Base-by-base conservation (phyloP, 2,888 invertebrate genomes). In the Tubulanus polymorphus region DNA sequence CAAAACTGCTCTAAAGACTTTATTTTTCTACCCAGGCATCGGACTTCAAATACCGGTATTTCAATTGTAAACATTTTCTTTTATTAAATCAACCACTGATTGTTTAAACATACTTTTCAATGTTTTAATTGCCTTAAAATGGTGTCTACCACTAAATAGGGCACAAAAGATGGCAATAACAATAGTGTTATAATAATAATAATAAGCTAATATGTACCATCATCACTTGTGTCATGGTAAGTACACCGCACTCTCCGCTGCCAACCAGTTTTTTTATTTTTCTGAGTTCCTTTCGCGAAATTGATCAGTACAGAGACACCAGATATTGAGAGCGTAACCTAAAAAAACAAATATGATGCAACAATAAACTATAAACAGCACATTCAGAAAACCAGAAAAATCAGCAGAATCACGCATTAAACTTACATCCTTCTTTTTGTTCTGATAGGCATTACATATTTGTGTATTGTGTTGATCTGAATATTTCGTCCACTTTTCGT, bases 231-330 rank as follows among this genome's bases (percentile, higher is more conserved):
- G 20, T 68, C 68, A 37, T 64, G 57, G 6, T 68, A 47, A 20
- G 65, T 63, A 41, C 65, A 56, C 50, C 72, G 57, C 5, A 74
- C 56, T 28, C 68, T 56, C 51, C 72, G 64, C 57, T 73, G 69
- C 69, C 68, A 75, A 3, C 74, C 73, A 1, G 74, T 73, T 53
- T 67, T 68, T 55, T 69, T 74, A 56, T 73, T 75, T 55, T 74
- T 75, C 64, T 75, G 74, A 8, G 69, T 64, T 64, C 67, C 69
- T 50, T 65, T 66, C 12, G 68, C 68, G 56, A 75, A 64, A 26
- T 61, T 59, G 3, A 75, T 63, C 26, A 62, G 46, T 58, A 75
- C 59, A 28, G 63, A 64, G 1, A 62, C 62, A 5, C 62, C 63
- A 18, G 15, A 32, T 50, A 15, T 41, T 25, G 28, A n/a, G 20